Conservation (phyloP, 2,797 vertebrate genomes). For the Jordanella pulchra region DNA sequence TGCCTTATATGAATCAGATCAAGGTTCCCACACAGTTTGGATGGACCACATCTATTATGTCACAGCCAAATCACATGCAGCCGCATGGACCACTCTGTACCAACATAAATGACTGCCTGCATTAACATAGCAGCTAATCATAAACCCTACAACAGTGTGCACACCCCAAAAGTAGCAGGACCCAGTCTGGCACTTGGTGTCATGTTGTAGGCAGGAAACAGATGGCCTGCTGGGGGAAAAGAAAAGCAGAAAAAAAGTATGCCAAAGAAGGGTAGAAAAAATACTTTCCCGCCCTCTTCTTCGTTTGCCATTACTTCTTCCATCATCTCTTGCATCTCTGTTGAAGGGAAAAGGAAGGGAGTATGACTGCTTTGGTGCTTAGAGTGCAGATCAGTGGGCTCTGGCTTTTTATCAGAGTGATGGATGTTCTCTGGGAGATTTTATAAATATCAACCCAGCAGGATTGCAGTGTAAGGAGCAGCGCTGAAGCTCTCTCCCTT, state of each 20-base stretch:
- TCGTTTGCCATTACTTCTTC: slow-evolving; percentile 35
- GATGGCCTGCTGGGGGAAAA: slow-evolving; percentile 58
- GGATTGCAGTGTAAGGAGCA: slow-evolving; percentile 47
- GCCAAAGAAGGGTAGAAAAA: slow-evolving; percentile 63
- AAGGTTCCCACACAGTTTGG: slow-evolving; percentile 41
- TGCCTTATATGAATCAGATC: slow-evolving; percentile 24
- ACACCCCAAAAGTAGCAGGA: slow-evolving; percentile 45
- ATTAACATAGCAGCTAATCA: slow-evolving; percentile 56
- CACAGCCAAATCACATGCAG: slow-evolving; percentile 54
- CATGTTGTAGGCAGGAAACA: slow-evolving; percentile 77
- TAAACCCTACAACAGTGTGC: slow-evolving; percentile 29
- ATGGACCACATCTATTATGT: slow-evolving; percentile 26
- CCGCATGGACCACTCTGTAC: slow-evolving; percentile 39
- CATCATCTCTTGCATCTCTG: slow-evolving; percentile 48
- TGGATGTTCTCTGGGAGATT: slow-evolving; percentile 48
- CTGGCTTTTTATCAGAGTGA: slow-evolving; percentile 71
- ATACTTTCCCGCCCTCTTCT: slow-evolving; percentile 25
- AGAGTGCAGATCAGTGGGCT: slow-evolving; percentile 56
- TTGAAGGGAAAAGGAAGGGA: slow-evolving; percentile 50
- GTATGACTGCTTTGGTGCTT: slow-evolving; percentile 46
- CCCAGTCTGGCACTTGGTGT: slow-evolving; percentile 56
- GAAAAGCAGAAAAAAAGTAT: slow-evolving; percentile 35
- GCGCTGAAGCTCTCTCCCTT: slow-evolving; percentile 33
- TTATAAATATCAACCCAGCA: slow-evolving; percentile 64
- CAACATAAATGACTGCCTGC: slow-evolving; percentile 44